These are phyloP conservation scores for Eilema sororculum DNA, from an alignment of 2,888 invertebrate species.

Conservation along the genomic window DNA sequence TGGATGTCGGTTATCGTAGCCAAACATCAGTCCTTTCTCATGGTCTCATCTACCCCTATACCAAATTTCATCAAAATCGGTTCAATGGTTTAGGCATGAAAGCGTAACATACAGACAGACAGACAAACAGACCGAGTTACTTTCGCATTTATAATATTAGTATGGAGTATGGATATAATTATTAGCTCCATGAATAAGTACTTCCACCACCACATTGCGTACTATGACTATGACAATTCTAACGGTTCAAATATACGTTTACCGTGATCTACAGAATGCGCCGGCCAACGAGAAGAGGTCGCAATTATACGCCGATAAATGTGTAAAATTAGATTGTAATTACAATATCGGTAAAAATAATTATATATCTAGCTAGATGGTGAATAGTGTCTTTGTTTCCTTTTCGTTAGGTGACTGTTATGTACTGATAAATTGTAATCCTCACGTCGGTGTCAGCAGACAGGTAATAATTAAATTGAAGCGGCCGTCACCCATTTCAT, in stretches of 20 bases:
- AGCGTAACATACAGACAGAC: too few species aligned
- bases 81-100: too few species aligned
- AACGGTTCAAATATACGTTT: conserved; percentile 59
- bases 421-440: conserved; percentile 1
- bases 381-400: conserved; percentile 14
- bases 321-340: conserved; percentile 61
- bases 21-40: too few species aligned
- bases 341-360: conserved; percentile 64
- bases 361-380: conserved; percentile 26
- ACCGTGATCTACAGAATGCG: conserved; percentile 47
- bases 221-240: conserved; percentile 37
- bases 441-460: background rate
- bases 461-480: conserved; percentile 8
- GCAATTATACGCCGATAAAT: conserved; percentile 65
- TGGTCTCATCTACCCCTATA: too few species aligned
- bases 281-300: conserved; percentile 53
- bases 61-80: too few species aligned
- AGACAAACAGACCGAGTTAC: too few species aligned
- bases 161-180: too few species aligned
- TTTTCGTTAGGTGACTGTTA: background rate
- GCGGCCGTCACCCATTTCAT: background rate
- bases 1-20: too few species aligned
- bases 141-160: too few species aligned
- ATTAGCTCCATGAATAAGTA: background rate
- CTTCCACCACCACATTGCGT: background rate